Conservation (phyloP, 2,797 vertebrate species). For the Galaxias olidus region DNA sequence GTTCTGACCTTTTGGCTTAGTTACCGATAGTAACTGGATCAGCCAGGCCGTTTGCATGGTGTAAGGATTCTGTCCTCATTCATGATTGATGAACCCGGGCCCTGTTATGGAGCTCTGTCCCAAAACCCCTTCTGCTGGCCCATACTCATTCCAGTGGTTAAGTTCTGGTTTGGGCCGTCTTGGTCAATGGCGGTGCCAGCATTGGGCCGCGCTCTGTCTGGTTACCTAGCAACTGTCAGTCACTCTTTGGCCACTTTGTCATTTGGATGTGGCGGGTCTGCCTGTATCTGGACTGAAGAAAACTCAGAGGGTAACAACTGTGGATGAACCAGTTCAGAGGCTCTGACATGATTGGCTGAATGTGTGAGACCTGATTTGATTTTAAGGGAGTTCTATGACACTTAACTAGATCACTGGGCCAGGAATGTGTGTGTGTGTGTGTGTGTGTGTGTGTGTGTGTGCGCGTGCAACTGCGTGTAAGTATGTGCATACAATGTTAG, state of each 20-base stretch:
- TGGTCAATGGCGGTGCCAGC: background rate
- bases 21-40: conserved; percentile 66
- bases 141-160: background rate
- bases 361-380: conserved; percentile 59
- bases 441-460: background rate
- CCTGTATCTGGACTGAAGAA: too few relatives aligned
- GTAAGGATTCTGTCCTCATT: conserved; percentile 66
- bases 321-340: conserved; percentile 57
- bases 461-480: background rate
- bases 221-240: too few relatives aligned
- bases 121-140: conserved; percentile 3
- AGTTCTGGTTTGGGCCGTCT: background rate
- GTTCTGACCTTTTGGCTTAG: conserved; percentile 56
- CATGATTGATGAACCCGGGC: conserved; percentile 58
- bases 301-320: too few relatives aligned
- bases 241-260: too few relatives aligned
- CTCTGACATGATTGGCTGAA: conserved; percentile 37
- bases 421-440: background rate
- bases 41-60: conserved; percentile 37
- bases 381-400: conserved; percentile 29
- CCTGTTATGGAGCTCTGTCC: conserved; percentile 24
- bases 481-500: background rate
- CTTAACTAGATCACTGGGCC: conserved; percentile 52
- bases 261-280: too few relatives aligned
- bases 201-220: background rate